These are phyloP conservation scores for Baccha elongata DNA, from an alignment of 2,888 invertebrate genomes.

Conservation along the genomic window DNA sequence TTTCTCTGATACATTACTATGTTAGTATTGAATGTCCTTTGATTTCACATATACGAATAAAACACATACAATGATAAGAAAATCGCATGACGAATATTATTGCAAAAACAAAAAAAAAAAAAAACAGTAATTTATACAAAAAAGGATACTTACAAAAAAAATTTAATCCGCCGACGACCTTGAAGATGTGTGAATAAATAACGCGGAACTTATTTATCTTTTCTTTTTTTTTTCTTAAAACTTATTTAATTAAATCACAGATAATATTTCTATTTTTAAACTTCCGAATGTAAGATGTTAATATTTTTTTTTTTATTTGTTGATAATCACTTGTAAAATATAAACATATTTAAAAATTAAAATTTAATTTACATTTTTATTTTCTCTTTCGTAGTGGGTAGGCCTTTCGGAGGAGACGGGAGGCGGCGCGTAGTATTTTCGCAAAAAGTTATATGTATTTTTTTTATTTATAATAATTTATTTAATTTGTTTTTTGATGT, in stretches of 20 bases:
- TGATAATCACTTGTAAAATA: constrained; percentile 70
- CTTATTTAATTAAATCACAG: constrained; percentile 69
- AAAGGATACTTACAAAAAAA: constrained; percentile 78
- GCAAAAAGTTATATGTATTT: constrained; percentile 45
- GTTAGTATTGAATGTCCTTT: constrained; percentile 15
- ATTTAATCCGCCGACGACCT: constrained; percentile 80
- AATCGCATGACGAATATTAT: constrained; percentile 34
- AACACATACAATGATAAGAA: neutral
- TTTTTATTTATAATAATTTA: neutral
- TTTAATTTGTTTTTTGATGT: constrained; percentile 18
- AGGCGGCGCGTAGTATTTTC: constrained; percentile 75
- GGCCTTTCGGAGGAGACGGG: constrained; percentile 82
- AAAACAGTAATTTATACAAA: constrained; percentile 27
- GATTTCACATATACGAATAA: neutral
- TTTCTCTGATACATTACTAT: constrained; percentile 7
- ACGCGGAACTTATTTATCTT: constrained; percentile 65
- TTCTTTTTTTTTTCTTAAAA: constrained; percentile 68
- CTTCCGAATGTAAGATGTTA: constrained; percentile 52
- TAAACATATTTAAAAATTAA: constrained; percentile 63
- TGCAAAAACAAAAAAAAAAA: constrained; percentile 1
- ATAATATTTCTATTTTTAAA: constrained; percentile 61
- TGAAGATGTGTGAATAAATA: constrained; percentile 74
- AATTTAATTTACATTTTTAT: constrained; percentile 58
- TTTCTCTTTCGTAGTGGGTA: constrained; percentile 77
- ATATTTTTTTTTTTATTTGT: constrained; percentile 64